A percentile compares a stretch with the other conserved stretches of the same genome.
Conservation (phyloP, 2,888 invertebrate species). For the Heterodera filipjevi region DNA sequence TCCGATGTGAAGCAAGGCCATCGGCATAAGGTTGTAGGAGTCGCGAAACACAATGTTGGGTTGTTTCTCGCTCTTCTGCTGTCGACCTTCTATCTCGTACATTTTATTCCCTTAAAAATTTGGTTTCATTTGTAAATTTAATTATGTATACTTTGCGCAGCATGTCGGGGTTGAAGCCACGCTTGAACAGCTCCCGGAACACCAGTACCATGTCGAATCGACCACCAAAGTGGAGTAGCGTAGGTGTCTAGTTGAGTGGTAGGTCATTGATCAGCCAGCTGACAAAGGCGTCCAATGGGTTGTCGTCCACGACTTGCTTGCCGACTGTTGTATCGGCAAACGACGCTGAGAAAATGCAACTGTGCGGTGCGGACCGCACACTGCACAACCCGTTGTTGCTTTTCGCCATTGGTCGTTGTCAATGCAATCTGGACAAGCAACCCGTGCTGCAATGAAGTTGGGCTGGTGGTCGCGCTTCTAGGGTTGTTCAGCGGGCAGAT, state of each 20-base stretch:
- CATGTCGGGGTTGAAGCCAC: conserved; percentile 5
- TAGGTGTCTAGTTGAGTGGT: conserved; percentile 12
- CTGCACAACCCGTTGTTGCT: too few relatives aligned
- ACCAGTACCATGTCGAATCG: conserved; percentile 26
- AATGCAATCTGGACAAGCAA: background rate
- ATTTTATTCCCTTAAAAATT: background rate
- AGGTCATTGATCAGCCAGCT: conserved; percentile 13
- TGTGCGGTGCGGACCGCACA: background rate
- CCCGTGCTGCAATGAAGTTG: conserved; percentile 15
- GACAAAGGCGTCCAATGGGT: conserved; percentile 25
- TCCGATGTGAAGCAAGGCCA: background rate
- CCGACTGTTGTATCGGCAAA: conserved; percentile 17
- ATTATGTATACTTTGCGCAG: too few relatives aligned
- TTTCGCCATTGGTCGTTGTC: too few relatives aligned
- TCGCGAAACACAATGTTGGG: conserved; percentile 11
- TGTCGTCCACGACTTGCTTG: background rate
- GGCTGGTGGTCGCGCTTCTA: background rate
- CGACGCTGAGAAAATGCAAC: background rate
- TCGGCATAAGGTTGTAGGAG: conserved; percentile 17
- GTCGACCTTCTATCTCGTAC: background rate
- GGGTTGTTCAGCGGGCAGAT: background rate
- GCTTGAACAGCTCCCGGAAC: conserved; percentile 14
- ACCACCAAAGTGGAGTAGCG: conserved; percentile 12
- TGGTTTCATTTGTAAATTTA: too few relatives aligned
- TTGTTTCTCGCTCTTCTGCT: background rate